Percentiles rank a stretch among this genome's conserved stretches.
These are phyloP conservation scores for Agrotis segetum DNA, from an alignment of 2,888 invertebrate species.

Conservation along the genomic window DNA sequence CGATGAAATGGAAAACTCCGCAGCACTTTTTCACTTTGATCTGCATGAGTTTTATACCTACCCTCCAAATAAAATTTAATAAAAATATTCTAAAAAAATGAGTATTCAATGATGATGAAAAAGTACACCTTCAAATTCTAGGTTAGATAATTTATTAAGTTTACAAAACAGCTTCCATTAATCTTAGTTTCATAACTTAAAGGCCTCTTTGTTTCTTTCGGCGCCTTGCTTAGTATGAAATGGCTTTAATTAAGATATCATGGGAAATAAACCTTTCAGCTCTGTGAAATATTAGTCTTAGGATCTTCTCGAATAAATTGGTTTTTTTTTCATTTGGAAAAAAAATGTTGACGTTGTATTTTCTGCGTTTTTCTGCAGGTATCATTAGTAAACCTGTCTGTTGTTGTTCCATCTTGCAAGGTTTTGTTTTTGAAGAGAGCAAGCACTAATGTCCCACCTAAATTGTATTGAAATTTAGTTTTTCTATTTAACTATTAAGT, in stretches of 20 bases:
- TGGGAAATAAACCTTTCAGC: slow-evolving; percentile 84
- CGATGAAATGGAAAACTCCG: too few species aligned
- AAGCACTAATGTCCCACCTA: not conserved
- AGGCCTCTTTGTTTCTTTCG: slow-evolving; percentile 81
- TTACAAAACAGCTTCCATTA: slow-evolving; percentile 83
- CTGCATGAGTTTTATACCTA: not conserved
- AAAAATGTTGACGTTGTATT: not conserved
- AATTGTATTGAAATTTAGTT: not conserved
- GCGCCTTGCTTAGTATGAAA: slow-evolving; percentile 77
- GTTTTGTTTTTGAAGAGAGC: too few species aligned
- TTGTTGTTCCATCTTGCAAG: not conserved
- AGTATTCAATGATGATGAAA: slow-evolving; percentile 46
- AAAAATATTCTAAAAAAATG: slow-evolving; percentile 42
- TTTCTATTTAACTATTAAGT: not conserved
- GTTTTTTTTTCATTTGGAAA: slow-evolving; percentile 55
- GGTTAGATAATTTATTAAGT: slow-evolving; percentile 80
- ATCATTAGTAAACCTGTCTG: not conserved
- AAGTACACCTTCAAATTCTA: slow-evolving; percentile 62
- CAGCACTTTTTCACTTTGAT: not conserved
- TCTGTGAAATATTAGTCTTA: slow-evolving; percentile 79
- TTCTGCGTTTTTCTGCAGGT: not conserved
- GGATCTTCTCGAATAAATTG: slow-evolving; percentile 73
- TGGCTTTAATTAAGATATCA: slow-evolving; percentile 88
- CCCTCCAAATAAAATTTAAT: not conserved
- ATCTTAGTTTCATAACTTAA: slow-evolving; percentile 85